A percentile compares a stretch with the other conserved stretches of the same genome.
phyloP scores from a whole-genome alignment of 2,888 invertebrate species.

The Norana najaformis region DNA sequence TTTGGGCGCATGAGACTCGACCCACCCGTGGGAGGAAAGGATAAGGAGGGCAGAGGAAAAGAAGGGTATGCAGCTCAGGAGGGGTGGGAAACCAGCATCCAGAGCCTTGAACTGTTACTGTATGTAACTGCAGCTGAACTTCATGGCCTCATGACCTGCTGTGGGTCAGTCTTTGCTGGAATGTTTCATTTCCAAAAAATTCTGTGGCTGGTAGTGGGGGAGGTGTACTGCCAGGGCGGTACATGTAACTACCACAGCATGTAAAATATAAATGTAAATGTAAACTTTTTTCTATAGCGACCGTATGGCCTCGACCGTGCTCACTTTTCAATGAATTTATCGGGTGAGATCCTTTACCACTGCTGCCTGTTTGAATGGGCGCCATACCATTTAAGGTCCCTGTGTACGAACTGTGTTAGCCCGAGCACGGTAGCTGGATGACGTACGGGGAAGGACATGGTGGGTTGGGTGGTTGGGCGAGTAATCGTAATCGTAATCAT shows the following conservation, averaged over 20 bases:
- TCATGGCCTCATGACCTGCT: background rate
- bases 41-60: background rate
- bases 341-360: too few relatives aligned
- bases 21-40: background rate
- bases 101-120: background rate
- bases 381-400: too few relatives aligned
- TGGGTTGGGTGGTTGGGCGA: background rate
- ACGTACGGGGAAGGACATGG: too few relatives aligned
- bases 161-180: background rate
- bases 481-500: too few relatives aligned
- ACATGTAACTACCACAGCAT: background rate
- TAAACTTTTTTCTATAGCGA: too few relatives aligned
- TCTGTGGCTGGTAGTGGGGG: background rate
- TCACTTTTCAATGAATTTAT: too few relatives aligned
- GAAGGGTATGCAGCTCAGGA: background rate
- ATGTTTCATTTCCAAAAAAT: background rate
- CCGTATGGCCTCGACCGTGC: too few relatives aligned
- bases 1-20: background rate
- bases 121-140: background rate
- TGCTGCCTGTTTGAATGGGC: too few relatives aligned
- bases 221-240: background rate
- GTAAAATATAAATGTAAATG: background rate
- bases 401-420: too few relatives aligned
- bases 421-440: too few relatives aligned
- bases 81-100: background rate